Percentiles rank a stretch among this genome's conserved stretches.
Conservation (phyloP, 1,140 invertebrate species). For the Zaprionus nigranus region DNA sequence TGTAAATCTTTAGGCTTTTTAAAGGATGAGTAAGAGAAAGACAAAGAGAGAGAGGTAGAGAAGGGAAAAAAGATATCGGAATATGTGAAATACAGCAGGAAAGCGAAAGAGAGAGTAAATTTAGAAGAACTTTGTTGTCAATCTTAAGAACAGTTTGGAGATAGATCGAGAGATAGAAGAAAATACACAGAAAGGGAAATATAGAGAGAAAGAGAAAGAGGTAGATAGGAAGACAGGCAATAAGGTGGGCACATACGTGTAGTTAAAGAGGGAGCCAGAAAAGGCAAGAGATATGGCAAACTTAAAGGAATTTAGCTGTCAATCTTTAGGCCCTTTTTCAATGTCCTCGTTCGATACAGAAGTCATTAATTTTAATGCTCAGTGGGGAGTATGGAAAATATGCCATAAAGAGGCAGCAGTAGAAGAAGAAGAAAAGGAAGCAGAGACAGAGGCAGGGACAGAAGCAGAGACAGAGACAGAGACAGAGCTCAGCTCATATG, state of each 20-base stretch:
- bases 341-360: constrained; percentile 30
- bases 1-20: too few relatives aligned
- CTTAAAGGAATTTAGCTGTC: constrained; percentile 13
- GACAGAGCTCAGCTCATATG: not conserved
- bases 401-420: constrained; percentile 14
- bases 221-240: not conserved
- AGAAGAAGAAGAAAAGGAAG: not conserved
- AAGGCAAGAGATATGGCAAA: not conserved
- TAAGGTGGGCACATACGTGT: not conserved
- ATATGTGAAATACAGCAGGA: too few relatives aligned
- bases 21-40: too few relatives aligned
- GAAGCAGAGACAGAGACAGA: too few relatives aligned
- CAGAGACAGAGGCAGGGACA: not conserved
- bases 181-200: too few relatives aligned
- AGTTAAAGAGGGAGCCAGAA: not conserved
- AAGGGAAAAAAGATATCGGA: too few relatives aligned
- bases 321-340: constrained; percentile 6
- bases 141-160: too few relatives aligned
- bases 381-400: constrained; percentile 23
- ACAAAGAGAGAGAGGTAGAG: too few relatives aligned
- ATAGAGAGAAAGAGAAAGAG: not conserved
- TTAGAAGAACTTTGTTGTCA: too few relatives aligned
- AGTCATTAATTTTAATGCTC: constrained; percentile 73
- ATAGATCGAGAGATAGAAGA: too few relatives aligned
- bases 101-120: too few relatives aligned